These are phyloP conservation scores for Simalia tracyae DNA, from an alignment of 2,797 vertebrate genomes.

Conservation along the genomic window DNA sequence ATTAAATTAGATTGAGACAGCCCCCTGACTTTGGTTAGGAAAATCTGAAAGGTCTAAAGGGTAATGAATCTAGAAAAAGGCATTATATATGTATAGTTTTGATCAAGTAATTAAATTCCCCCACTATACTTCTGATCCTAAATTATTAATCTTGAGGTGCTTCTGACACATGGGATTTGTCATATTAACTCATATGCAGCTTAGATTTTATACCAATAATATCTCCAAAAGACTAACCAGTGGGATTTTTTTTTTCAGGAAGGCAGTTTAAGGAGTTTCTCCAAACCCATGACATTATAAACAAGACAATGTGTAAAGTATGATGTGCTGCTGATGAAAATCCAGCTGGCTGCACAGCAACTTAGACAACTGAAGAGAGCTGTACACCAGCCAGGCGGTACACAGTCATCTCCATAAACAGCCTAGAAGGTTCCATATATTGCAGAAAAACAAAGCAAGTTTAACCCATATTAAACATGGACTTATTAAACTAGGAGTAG, in stretches of 20 bases:
- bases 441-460: neutral
- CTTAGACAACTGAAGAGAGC: neutral
- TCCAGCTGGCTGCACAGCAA: slow-evolving; percentile 6
- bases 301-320: neutral
- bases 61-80: neutral
- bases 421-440: neutral
- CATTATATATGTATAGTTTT: neutral
- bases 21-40: neutral
- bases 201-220: neutral
- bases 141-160: neutral
- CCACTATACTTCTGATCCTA: neutral
- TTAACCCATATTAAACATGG: neutral
- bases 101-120: neutral
- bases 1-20: neutral
- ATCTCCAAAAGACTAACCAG: neutral
- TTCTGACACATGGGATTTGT: neutral
- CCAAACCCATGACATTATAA: slow-evolving; percentile 4
- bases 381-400: neutral
- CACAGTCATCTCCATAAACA: neutral
- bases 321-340: slow-evolving; percentile 16
- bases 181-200: neutral
- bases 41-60: neutral
- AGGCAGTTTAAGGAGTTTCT: slow-evolving; percentile 18
- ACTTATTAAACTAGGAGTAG: neutral
- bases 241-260: slow-evolving; percentile 10